Evolutionary conservation across 2,888 invertebrate species (phyloP), one percentile per base, ranked within the genome.

Genomic region (Amphipoea lucens): DNA sequence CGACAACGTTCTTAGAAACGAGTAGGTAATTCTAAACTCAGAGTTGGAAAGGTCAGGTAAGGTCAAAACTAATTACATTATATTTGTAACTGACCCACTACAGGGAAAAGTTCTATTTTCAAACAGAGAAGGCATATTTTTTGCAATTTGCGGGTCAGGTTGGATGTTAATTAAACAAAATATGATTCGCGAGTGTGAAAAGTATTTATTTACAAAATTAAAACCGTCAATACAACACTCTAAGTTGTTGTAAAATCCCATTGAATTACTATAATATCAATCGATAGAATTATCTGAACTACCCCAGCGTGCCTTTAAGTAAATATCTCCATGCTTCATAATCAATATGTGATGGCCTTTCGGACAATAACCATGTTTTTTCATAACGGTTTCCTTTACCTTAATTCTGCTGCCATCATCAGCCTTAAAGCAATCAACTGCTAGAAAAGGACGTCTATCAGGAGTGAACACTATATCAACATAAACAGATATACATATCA

Each of bases 1-100:
- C 36, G 60, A 45, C 68, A 73, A 62, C 29, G 48, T 72, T 76
- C 60, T 75, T 23, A 65, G 72, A 70, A 69, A 45, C 68, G 81
- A 71, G 51, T n/a, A 60, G 11, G n/a, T 54, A 54, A 76, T 81
- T 76, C 40, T 54, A 40, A 48, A 65, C 17, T 20, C 48, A 29
- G 57, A 60, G 48, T 72, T 54, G 29, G n/a, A 42, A 72, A 75
- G 75, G 80, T 71, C 74, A 68, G 36, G 9, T 63, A 23, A 66
- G 62, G 29, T 76, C 36, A 72, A 60, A 62, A 14, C 11, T 40
- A 54, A 74, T 54, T 20, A 67, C 6, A 54, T n/a, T 36, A 79
- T 6, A 17, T 29, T 29, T 57, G 40, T 20, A 79, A 71, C 23
- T 51, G 29, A 42, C 1, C 2, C 11, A 23, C 7, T 7, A 20